Conservation (phyloP, 2,888 invertebrate species). For the Cheilosia soror region DNA sequence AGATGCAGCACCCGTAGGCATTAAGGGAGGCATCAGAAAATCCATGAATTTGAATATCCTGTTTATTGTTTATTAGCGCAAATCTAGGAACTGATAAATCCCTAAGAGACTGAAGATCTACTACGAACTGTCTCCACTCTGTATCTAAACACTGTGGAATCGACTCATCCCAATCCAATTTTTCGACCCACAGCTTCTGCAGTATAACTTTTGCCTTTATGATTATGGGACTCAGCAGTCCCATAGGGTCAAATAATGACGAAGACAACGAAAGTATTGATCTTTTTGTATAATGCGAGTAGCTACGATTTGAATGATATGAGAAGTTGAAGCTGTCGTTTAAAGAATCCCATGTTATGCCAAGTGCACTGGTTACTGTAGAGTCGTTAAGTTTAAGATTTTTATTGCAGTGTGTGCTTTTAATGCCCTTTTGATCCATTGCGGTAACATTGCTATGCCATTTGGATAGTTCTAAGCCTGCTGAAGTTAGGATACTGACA, state of each 20-base stretch:
- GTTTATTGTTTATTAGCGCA: neutral
- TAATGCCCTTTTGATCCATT: neutral
- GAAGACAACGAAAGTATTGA: slow-evolving; percentile 13
- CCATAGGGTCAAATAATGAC: neutral
- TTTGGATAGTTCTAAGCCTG: slow-evolving; percentile 21
- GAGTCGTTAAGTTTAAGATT: slow-evolving; percentile 32
- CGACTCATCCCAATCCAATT: neutral
- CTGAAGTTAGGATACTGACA: neutral
- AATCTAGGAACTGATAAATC: neutral
- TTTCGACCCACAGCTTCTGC: neutral
- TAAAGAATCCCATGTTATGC: slow-evolving; percentile 48
- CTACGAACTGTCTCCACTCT: neutral
- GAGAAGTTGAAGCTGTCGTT: slow-evolving; percentile 48
- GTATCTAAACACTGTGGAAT: neutral
- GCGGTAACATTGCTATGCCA: slow-evolving; percentile 7
- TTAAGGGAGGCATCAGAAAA: neutral
- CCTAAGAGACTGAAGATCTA: neutral
- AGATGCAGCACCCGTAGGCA: neutral
- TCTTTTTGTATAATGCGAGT: slow-evolving; percentile 10
- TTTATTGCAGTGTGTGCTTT: neutral
- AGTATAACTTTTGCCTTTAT: neutral
- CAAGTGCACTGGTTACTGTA: slow-evolving; percentile 44
- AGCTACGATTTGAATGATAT: slow-evolving; percentile 6
- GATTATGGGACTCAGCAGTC: neutral
- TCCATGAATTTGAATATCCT: neutral